phyloP scores from a whole-genome alignment of 2,113 vertebrate species.

The Numida meleagris region DNA sequence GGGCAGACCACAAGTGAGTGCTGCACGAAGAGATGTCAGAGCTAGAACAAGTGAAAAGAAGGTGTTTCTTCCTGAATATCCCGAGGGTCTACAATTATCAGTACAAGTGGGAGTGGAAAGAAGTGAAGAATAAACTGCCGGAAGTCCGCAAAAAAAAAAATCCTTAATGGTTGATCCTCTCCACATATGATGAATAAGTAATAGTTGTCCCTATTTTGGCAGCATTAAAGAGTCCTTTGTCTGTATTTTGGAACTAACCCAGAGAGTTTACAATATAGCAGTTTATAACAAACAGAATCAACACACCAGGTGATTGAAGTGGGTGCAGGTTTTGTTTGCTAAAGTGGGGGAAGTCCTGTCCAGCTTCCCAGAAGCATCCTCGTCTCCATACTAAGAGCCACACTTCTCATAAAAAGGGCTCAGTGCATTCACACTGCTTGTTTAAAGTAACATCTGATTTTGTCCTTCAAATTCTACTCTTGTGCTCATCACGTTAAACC shows the following conservation, averaged over 20 bases:
- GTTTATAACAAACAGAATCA: neutral
- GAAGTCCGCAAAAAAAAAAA: too few species aligned
- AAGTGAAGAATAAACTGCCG: neutral
- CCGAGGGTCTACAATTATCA: neutral
- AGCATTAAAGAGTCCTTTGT: neutral
- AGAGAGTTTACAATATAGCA: neutral
- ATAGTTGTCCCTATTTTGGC: neutral
- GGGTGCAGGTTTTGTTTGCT: rapidly evolving
- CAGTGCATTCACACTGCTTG: neutral
- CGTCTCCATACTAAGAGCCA: too few species aligned
- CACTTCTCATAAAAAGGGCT: neutral
- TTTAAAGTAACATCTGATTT: neutral
- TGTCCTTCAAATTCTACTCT: neutral
- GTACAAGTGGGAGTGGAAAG: neutral
- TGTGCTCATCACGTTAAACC: neutral
- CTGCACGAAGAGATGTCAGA: neutral
- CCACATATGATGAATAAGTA: neutral
- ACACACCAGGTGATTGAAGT: neutral
- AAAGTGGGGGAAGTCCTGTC: too few species aligned
- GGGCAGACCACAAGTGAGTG: neutral
- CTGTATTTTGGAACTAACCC: neutral
- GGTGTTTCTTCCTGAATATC: neutral
- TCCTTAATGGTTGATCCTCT: neutral
- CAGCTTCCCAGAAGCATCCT: neutral
- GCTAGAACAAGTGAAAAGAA: rapidly evolving